Percentiles rank a stretch among this genome's conserved stretches.
Conservation (phyloP, 2,888 invertebrate genomes). For the Norana najaformis region DNA sequence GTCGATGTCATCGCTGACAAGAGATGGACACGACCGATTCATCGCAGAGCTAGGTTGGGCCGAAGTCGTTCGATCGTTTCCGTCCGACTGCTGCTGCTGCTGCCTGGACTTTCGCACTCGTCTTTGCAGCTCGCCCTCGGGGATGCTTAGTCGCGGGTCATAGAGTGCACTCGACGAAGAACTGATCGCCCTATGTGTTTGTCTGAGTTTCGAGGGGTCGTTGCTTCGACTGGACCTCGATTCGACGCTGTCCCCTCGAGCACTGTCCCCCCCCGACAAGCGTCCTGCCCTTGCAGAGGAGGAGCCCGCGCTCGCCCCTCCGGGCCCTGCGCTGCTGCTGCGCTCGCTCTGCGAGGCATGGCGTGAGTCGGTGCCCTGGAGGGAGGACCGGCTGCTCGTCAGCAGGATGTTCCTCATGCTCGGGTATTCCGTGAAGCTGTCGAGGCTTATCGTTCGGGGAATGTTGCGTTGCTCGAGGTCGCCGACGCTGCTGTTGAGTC, state of each 20-base stretch:
- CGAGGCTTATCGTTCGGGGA: slow-evolving; percentile 14
- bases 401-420: slow-evolving; percentile 25
- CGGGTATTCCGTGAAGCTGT: slow-evolving; percentile 26
- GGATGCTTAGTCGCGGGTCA: background rate
- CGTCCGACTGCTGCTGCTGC: background rate
- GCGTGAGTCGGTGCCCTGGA: slow-evolving; percentile 23
- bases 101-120: background rate
- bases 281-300: background rate
- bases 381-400: slow-evolving; percentile 29
- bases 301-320: background rate
- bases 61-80: background rate
- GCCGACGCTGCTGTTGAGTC: slow-evolving; percentile 14
- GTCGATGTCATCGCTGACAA: background rate
- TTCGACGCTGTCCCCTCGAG: background rate
- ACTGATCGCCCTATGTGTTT: background rate
- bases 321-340: background rate
- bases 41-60: background rate
- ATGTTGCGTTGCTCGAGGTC: background rate
- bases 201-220: background rate
- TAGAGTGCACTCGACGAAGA: slow-evolving; percentile 18
- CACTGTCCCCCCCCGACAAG: background rate
- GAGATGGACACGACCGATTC: slow-evolving; percentile 18
- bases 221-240: background rate
- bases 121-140: background rate
- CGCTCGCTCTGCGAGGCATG: background rate